Percentiles rank a stretch among this genome's conserved stretches.
These are phyloP conservation scores for Chorisops tibialis DNA, from an alignment of 2,888 invertebrate genomes.

Conservation along the genomic window DNA sequence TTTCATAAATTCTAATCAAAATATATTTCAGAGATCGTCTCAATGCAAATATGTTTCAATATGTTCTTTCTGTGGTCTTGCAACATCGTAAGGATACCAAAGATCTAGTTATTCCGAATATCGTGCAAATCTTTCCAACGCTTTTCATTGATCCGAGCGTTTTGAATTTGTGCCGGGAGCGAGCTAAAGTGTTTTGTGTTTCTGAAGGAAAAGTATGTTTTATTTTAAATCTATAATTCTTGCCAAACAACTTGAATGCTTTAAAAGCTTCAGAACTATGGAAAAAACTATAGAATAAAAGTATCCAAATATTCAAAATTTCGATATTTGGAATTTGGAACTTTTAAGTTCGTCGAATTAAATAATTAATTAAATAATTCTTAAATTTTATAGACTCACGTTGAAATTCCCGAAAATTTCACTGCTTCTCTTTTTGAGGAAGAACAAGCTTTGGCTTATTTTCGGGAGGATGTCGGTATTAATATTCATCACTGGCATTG, in stretches of 20 bases:
- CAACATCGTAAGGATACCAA: constrained; percentile 57
- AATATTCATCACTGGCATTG: constrained; percentile 91
- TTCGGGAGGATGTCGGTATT: constrained; percentile 79
- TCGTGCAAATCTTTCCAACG: constrained; percentile 76
- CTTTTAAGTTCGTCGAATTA: too few relatives aligned
- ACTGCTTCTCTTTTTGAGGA: constrained; percentile 71
- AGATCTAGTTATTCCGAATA: constrained; percentile 63
- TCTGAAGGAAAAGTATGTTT: too few relatives aligned
- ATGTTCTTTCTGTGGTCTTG: constrained; percentile 71
- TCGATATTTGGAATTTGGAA: too few relatives aligned
- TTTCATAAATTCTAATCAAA: too few relatives aligned
- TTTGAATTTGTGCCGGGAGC: constrained; percentile 53
- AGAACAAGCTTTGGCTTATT: constrained; percentile 79
- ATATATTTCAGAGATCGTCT: constrained; percentile 61
- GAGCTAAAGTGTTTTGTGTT: too few relatives aligned
- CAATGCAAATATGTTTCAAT: constrained; percentile 79
- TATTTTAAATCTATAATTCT: too few relatives aligned
- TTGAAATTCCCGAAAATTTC: constrained; percentile 69
- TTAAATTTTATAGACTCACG: constrained; percentile 45
- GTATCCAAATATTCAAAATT: too few relatives aligned
- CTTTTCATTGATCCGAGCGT: constrained; percentile 75
- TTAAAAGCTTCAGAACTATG: too few relatives aligned
- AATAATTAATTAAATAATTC: too few relatives aligned
- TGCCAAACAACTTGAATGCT: too few relatives aligned
- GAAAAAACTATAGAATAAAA: too few relatives aligned